Conservation (phyloP, 2,888 invertebrate genomes). For the Pherbina coryleti region DNA sequence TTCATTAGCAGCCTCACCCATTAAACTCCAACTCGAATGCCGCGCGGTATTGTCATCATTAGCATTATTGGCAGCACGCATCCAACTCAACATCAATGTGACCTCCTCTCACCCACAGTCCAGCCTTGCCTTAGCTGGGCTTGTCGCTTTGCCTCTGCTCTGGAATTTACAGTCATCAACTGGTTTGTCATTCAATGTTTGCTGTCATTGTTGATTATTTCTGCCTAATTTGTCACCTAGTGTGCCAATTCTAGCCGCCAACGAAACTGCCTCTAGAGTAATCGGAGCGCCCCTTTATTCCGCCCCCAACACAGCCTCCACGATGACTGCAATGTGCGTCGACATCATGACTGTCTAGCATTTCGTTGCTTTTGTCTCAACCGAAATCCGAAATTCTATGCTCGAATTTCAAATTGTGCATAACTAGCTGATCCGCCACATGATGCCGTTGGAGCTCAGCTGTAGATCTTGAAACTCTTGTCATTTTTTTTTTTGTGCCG, state of each 20-base stretch:
- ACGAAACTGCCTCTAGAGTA: neutral
- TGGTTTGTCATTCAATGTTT: neutral
- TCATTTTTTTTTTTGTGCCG: neutral
- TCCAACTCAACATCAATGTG: neutral
- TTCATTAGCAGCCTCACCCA: constrained; percentile 13
- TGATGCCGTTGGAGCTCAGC: neutral
- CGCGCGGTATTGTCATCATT: neutral
- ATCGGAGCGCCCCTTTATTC: neutral
- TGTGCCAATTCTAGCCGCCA: neutral
- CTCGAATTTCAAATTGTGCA: constrained; percentile 22
- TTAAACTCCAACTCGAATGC: neutral
- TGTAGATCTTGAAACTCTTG: neutral
- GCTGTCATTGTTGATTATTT: constrained; percentile 17
- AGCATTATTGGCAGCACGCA: neutral
- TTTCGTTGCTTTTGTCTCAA: neutral
- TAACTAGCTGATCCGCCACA: neutral
- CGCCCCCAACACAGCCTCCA: neutral
- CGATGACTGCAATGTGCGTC: neutral
- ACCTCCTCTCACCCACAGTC: neutral
- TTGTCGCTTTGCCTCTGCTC: neutral
- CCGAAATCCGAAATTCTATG: constrained; percentile 17
- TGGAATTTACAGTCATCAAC: constrained; percentile 18
- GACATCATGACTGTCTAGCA: neutral
- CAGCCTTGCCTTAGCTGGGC: neutral
- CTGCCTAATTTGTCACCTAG: neutral